Percentiles rank a stretch among this genome's conserved stretches.
These are phyloP conservation scores for Thera obeliscata DNA, from an alignment of 2,888 invertebrate species.

Conservation along the genomic window DNA sequence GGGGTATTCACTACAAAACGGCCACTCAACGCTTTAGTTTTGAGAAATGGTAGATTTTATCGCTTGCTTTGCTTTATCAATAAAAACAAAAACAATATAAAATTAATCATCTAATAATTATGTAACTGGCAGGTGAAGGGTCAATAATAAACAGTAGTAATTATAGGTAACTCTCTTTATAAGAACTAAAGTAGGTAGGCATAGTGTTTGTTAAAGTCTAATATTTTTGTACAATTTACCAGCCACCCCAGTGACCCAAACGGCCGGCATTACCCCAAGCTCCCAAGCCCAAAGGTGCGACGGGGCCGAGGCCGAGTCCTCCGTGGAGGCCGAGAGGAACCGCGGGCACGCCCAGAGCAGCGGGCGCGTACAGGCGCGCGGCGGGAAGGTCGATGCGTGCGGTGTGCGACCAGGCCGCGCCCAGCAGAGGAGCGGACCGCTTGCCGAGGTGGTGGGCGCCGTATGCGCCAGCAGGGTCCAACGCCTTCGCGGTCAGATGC, in stretches of 20 bases:
- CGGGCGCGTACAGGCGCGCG: slow-evolving; percentile 52
- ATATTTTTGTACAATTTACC: slow-evolving; percentile 57
- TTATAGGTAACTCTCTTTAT: slow-evolving; percentile 78
- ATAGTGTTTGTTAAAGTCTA: slow-evolving; percentile 47
- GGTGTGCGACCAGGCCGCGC: slow-evolving; percentile 58
- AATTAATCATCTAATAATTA: too few relatives aligned
- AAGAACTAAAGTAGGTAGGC: slow-evolving; percentile 59
- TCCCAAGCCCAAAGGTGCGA: slow-evolving; percentile 55
- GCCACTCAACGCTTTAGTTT: too few relatives aligned
- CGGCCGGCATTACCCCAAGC: slow-evolving; percentile 44
- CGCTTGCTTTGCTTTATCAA: too few relatives aligned
- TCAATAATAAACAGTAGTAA: slow-evolving; percentile 32
- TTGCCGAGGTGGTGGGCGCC: slow-evolving; percentile 59
- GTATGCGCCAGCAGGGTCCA: slow-evolving; percentile 61
- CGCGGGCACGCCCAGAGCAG: slow-evolving; percentile 50
- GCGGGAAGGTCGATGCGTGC: slow-evolving; percentile 57
- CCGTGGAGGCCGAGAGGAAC: slow-evolving; percentile 46
- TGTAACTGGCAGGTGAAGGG: background rate
- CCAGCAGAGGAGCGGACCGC: slow-evolving; percentile 65
- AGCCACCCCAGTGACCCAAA: slow-evolving; percentile 50
- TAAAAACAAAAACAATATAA: too few relatives aligned
- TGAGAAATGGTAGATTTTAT: too few relatives aligned
- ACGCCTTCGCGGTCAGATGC: slow-evolving; percentile 69
- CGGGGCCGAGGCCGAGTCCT: slow-evolving; percentile 38
- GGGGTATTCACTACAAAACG: too few relatives aligned